Evolutionary conservation across 1,140 invertebrate genomes (phyloP).

Genomic region (Acromyrmex charruanus): DNA sequence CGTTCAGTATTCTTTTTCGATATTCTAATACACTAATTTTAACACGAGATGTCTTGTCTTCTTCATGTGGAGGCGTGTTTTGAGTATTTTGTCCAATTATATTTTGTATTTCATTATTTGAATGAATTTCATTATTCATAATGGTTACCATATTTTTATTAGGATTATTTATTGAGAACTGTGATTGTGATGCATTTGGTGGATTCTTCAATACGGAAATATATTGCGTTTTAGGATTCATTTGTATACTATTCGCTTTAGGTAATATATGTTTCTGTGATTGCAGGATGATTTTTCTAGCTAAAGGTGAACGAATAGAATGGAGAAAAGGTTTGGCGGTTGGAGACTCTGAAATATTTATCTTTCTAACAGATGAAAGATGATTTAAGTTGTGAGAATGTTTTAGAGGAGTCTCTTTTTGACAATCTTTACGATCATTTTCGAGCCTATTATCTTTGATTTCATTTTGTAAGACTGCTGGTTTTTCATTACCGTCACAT

Average conservation of each 20-base stretch:
- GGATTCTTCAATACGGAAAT: slow-evolving; percentile 84
- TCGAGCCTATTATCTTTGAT: background rate
- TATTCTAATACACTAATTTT: too few species aligned
- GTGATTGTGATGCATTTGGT: slow-evolving; percentile 54
- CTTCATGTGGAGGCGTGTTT: slow-evolving; percentile 62
- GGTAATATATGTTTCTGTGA: slow-evolving; percentile 64
- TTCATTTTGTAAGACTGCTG: background rate
- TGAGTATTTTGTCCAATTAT: slow-evolving; percentile 73
- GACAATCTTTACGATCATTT: slow-evolving; percentile 7
- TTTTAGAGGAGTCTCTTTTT: background rate
- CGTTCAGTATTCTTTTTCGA: slow-evolving; percentile 35
- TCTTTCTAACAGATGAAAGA: slow-evolving; percentile 1
- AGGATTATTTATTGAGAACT: slow-evolving; percentile 22
- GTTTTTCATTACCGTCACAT: slow-evolving; percentile 82
- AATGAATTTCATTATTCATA: slow-evolving; percentile 72
- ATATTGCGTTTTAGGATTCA: slow-evolving; percentile 67
- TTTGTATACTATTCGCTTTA: slow-evolving; percentile 63
- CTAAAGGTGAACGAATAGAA: slow-evolving; percentile 74
- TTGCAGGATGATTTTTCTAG: slow-evolving; percentile 77
- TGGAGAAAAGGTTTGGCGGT: too few species aligned
- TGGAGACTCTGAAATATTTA: background rate
- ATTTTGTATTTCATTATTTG: slow-evolving; percentile 75
- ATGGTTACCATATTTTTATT: slow-evolving; percentile 78
- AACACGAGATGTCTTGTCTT: slow-evolving; percentile 64
- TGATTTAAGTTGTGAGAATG: background rate